Conservation (phyloP, 2,888 invertebrate genomes). For the Calameuta idolon region DNA sequence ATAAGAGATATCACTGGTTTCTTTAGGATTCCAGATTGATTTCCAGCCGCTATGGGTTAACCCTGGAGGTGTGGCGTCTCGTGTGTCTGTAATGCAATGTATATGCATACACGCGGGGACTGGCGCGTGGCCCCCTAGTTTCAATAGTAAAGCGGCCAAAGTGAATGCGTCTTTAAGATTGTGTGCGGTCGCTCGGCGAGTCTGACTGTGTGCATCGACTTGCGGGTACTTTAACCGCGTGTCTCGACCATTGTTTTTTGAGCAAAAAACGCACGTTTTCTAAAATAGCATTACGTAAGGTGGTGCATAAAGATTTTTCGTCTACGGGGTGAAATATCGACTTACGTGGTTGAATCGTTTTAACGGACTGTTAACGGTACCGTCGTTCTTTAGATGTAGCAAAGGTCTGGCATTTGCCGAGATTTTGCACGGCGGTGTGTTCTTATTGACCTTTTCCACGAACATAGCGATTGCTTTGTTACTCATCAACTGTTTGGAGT, state of each 20-base stretch:
- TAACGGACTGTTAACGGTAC: not conserved
- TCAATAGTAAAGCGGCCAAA: not conserved
- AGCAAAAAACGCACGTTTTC: not conserved
- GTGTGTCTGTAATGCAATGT: not conserved
- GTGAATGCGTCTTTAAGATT: not conserved
- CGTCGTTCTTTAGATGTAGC: not conserved
- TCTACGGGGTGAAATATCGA: not conserved
- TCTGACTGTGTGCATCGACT: not conserved
- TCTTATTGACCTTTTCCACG: constrained; percentile 2
- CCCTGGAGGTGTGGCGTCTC: constrained; percentile 5
- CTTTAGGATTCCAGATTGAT: not conserved
- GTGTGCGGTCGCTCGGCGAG: not conserved
- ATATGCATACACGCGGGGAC: not conserved
- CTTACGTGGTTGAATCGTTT: not conserved
- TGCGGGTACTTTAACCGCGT: not conserved
- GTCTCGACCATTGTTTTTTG: not conserved
- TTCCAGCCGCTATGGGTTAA: constrained; percentile 4
- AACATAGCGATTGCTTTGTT: not conserved
- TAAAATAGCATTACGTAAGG: not conserved
- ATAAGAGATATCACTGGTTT: not conserved
- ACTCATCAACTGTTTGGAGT: not conserved
- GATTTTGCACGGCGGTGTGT: constrained; percentile 5
- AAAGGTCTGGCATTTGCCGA: not conserved
- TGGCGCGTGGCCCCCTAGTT: constrained; percentile 2
- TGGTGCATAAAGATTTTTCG: not conserved